Conservation (phyloP, 1,140 invertebrate species). For the Drosophila pallidifrons region DNA sequence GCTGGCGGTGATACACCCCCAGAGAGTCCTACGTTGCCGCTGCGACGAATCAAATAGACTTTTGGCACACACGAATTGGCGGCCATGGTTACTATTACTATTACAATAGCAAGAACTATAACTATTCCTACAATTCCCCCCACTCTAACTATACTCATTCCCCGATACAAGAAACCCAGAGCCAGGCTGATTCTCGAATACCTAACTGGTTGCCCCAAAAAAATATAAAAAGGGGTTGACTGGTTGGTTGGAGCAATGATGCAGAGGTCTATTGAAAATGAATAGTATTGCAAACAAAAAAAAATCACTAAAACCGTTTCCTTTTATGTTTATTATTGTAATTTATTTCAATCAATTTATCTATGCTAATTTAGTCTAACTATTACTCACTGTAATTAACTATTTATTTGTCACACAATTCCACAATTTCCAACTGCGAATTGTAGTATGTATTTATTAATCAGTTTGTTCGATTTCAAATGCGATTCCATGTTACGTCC, state of each 20-base stretch:
- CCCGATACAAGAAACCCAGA: conserved; percentile 38
- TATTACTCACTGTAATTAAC: conserved; percentile 58
- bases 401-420: conserved; percentile 61
- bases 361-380: conserved; percentile 62
- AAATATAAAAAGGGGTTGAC: not conserved
- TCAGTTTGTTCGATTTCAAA: conserved; percentile 39
- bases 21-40: conserved; percentile 85
- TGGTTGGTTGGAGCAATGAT: conserved; percentile 20
- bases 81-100: conserved; percentile 15
- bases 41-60: conserved; percentile 80
- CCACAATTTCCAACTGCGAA: conserved; percentile 40
- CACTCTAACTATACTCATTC: conserved; percentile 68
- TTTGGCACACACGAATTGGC: conserved; percentile 38
- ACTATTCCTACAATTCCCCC: conserved; percentile 26
- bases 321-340: conserved; percentile 69
- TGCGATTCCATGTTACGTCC: conserved; percentile 71
- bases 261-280: conserved; percentile 61
- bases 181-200: conserved; percentile 34
- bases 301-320: conserved; percentile 45
- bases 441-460: conserved; percentile 34
- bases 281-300: conserved; percentile 68
- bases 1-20: conserved; percentile 84
- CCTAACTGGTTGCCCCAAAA: not conserved
- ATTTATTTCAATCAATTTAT: conserved; percentile 57
- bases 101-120: conserved; percentile 9